Evolutionary conservation across 2,888 invertebrate species (phyloP), one percentile per base, ranked within the genome.

Genomic region (Drosophila mulleri): DNA sequence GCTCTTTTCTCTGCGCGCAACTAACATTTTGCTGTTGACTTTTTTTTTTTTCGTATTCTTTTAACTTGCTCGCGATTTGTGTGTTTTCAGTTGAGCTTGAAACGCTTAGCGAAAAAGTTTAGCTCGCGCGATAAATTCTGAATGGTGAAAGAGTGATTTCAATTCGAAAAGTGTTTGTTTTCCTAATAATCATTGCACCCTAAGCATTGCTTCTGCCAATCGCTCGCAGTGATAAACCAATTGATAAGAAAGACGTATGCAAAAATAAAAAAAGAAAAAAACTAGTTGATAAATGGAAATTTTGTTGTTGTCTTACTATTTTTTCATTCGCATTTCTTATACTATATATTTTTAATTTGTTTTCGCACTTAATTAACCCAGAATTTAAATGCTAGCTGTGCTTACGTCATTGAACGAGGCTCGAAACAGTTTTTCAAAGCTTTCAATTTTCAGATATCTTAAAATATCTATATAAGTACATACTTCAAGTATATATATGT

Each of bases 81-180:
- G 72, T 54, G 59, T 47, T 75, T 75, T 81, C 69, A 83, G 79
- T 88, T 78, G 82, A 84, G 84, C 75, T 82, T 82, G 72, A 80
- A 75, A 69, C 80, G 80, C 72, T 72, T 64, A 68, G 72, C 82
- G 67, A 77, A 71, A 77, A 74, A 79, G 86, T 81, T 78, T 73
- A 56, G 57, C 39, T 26, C 48, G 70, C 61, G 70, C 74, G 67
- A 61, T 50, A 58, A 68, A 68, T 44, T 39, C 11, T 26, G 45
- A 47, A 18, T 18, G 35, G 18, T 6, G 5, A 47, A n/a, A 14
- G 11, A 47, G 1, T 37, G 29, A 48, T 39, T 29, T 37, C 1
- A 32, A 62, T 44, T 42, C 18, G 0, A 5, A 64, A 54, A 32
- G 44, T 69, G 42, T 69, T 18, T 39, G 53, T 37, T 53, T 39